Conservation (phyloP, 2,797 vertebrate genomes). For the Petrocephalus sullivani region DNA sequence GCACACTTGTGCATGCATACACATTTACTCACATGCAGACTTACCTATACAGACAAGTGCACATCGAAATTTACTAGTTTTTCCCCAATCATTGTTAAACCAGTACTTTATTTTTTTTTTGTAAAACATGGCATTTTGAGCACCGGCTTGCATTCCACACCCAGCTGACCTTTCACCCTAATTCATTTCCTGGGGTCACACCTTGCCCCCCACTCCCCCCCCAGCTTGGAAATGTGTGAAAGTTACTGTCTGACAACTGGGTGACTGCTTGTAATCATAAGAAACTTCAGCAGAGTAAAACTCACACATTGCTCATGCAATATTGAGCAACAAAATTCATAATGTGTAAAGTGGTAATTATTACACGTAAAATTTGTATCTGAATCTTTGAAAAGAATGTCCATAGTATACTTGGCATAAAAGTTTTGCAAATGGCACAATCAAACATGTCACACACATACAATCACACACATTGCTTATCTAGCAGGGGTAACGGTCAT, state of each 20-base stretch:
- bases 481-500: not conserved
- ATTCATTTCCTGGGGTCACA: not conserved
- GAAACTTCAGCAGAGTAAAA: not conserved
- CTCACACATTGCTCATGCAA: not conserved
- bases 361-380: not conserved
- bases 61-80: not conserved
- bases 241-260: not conserved
- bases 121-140: not conserved
- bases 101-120: not conserved
- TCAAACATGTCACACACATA: not conserved
- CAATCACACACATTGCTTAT: not conserved
- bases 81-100: not conserved
- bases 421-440: not conserved
- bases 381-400: not conserved
- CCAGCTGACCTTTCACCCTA: not conserved
- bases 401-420: not conserved
- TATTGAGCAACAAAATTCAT: not conserved
- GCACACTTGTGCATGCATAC: not conserved
- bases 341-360: not conserved
- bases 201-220: not conserved
- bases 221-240: not conserved
- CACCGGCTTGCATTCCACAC: not conserved
- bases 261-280: not conserved
- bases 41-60: not conserved
- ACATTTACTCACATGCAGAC: not conserved